Conservation (phyloP, 2,113 vertebrate species). For the Archilochus colubris region DNA sequence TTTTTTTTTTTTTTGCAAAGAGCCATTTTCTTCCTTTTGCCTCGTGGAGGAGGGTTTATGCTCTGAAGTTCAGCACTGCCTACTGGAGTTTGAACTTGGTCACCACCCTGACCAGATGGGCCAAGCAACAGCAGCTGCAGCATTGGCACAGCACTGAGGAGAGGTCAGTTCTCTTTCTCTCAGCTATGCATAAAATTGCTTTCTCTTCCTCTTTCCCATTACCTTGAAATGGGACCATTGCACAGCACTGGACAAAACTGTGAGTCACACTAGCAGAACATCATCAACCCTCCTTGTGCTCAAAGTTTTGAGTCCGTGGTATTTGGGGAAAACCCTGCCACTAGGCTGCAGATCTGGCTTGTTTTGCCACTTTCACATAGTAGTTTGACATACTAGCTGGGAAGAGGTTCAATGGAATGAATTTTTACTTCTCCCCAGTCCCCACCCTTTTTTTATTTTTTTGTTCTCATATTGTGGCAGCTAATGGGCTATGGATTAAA, state of each 20-base stretch:
- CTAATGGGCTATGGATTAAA: background rate
- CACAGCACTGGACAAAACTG: background rate
- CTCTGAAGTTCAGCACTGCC: rapidly evolving
- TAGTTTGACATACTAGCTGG: background rate
- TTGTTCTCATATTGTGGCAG: background rate
- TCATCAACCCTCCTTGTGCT: background rate
- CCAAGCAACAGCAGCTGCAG: background rate
- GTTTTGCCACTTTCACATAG: background rate
- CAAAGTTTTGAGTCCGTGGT: background rate
- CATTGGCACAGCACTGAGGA: background rate
- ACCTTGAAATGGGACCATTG: background rate
- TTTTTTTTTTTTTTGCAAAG: background rate
- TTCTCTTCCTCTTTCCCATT: background rate
- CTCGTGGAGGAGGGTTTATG: background rate
- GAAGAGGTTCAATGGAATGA: background rate
- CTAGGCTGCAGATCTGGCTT: background rate
- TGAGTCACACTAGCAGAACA: background rate
- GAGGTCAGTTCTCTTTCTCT: background rate
- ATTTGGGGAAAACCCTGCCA: background rate
- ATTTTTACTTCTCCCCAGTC: background rate
- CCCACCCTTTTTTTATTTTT: rapidly evolving
- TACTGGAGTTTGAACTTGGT: background rate
- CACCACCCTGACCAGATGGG: background rate
- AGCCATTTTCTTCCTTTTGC: background rate
- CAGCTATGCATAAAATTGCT: background rate